Percentiles rank a stretch among this genome's conserved stretches.
Conservation (phyloP, 2,113 vertebrate species). For the Protobothrops mucrosquamatus region DNA sequence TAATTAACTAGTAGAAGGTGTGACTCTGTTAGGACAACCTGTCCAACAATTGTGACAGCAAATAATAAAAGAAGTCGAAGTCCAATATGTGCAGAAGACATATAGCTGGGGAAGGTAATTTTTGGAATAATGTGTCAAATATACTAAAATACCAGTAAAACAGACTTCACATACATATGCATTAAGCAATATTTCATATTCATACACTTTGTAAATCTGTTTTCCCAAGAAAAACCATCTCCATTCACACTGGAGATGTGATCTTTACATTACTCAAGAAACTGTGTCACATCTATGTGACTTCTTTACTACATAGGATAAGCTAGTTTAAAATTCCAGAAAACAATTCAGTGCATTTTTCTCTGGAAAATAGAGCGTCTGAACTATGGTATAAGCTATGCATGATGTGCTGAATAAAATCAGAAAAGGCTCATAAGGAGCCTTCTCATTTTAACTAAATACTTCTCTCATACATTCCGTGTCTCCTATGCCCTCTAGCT, state of each 20-base stretch:
- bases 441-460: not conserved
- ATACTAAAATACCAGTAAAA: not conserved
- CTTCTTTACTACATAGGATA: not conserved
- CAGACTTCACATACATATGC: not conserved
- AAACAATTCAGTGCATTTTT: not conserved
- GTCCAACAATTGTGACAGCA: not conserved
- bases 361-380: not conserved
- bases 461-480: slow-evolving; percentile 20
- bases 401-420: not conserved
- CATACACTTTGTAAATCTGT: not conserved
- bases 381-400: not conserved
- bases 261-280: not conserved
- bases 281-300: not conserved
- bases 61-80: not conserved
- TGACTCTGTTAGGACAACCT: not conserved
- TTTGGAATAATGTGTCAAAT: not conserved
- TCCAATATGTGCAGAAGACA: not conserved
- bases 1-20: not conserved
- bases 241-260: not conserved
- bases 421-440: slow-evolving; percentile 10
- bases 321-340: not conserved
- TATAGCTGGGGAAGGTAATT: not conserved
- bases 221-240: not conserved
- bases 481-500: slow-evolving; percentile 65
- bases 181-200: not conserved